Evolutionary conservation across 2,113 vertebrate species (phyloP), one percentile per base, ranked within the genome.

Genomic region (Haliaeetus leucogaster): DNA sequence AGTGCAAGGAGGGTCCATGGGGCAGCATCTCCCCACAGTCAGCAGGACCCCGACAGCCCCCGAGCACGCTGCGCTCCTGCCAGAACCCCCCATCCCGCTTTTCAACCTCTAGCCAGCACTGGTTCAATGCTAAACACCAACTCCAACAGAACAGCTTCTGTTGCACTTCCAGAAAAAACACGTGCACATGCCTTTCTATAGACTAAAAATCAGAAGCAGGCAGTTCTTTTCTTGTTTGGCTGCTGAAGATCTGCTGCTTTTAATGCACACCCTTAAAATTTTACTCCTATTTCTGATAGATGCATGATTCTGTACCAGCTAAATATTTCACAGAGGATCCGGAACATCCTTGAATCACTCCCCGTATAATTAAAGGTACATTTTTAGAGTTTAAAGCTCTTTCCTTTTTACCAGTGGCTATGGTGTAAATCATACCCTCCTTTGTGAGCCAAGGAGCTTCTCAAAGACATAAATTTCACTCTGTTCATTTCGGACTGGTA

Each of bases 21-120:
- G n/a, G 32, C 22, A 93, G 27, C 8, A 1, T 7, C n/a, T 88
- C 62, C 25, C 12, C 27, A 21, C 11, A 22, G 15, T 12, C 40
- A 11, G 27, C 38, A 68, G 53, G 38, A 48, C 23, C 2, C 0
- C 20, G 27, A 27, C 63, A 72, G 1, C 18, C 34, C 0, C 4
- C 0, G 1, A n/a, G 21, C 25, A 36, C 0, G 0, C 18, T 26
- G 17, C 0, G 1, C 30, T 67, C 42, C 63, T 40, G 16, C n/a
- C 20, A 12, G 25, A 47, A 27, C 3, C 10, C 22, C 34, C 34
- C 34, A 43, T 16, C 21, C 55, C 2, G 5, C 52, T 62, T 65
- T 61, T 58, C 36, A 76, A 3, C 30, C 20, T 62, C 30, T 32
- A 38, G 27, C 34, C n/a, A 63, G 52, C 19, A 40, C 7, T 43